These are phyloP conservation scores for Chaetura pelagica DNA, from an alignment of 2,113 vertebrate genomes.

Conservation along the genomic window DNA sequence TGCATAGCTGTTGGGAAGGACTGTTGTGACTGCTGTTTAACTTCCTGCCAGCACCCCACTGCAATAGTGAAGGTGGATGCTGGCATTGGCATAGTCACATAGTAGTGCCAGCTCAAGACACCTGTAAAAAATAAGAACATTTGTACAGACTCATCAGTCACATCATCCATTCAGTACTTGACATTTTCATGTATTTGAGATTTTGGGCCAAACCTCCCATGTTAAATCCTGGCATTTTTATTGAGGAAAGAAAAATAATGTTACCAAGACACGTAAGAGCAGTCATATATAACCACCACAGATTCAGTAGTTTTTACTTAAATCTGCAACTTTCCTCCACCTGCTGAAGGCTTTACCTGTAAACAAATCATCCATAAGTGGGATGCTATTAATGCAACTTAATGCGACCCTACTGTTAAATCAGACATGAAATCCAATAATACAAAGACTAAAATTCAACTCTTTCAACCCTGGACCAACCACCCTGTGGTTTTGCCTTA, in stretches of 20 bases:
- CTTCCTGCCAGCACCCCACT: constrained; percentile 89
- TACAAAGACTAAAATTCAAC: not conserved
- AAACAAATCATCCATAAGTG: not conserved
- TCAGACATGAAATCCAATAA: not conserved
- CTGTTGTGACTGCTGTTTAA: constrained; percentile 67
- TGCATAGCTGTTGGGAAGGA: not conserved
- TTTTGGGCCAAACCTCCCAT: not conserved
- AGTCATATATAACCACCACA: not conserved
- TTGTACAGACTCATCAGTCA: not conserved
- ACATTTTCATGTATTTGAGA: not conserved
- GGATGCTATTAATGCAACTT: not conserved
- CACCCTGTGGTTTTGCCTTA: not conserved
- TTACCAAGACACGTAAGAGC: not conserved
- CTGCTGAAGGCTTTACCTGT: not conserved
- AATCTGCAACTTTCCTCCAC: not conserved
- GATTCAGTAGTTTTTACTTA: not conserved
- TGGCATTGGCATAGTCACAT: constrained; percentile 96
- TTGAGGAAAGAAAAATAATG: not conserved
- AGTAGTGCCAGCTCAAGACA: constrained; percentile 87
- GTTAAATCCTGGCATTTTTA: not conserved
- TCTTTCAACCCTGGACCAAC: not conserved
- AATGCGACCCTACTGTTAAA: not conserved
- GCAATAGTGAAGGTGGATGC: constrained; percentile 96
- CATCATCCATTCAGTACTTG: not conserved
- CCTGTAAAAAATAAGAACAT: constrained; percentile 72